A percentile compares a stretch with the other conserved stretches of the same genome.
These are phyloP conservation scores for Pyralis farinalis DNA, from an alignment of 2,888 invertebrate species.

Conservation along the genomic window DNA sequence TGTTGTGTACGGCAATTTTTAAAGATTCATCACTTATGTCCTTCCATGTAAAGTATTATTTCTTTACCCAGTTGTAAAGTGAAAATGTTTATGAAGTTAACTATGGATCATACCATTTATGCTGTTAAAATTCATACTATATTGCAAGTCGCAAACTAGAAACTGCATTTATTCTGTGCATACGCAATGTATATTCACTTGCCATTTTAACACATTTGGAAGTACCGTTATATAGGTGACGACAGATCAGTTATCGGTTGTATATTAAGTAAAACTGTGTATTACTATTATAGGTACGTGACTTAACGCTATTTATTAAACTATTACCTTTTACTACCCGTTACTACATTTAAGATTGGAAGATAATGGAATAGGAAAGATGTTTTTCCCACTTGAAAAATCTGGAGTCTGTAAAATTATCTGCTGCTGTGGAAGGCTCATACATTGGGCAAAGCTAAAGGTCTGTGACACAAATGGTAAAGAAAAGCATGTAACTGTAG, in stretches of 20 bases:
- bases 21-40: slow-evolving; percentile 32
- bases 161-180: slow-evolving; percentile 77
- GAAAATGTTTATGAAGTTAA: slow-evolving; percentile 45
- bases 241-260: not conserved
- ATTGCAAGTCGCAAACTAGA: slow-evolving; percentile 66
- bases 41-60: slow-evolving; percentile 65
- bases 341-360: too few species aligned
- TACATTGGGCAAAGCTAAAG: too few species aligned
- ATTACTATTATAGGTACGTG: too few species aligned
- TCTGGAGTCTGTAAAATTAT: too few species aligned
- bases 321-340: too few species aligned
- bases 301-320: too few species aligned
- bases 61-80: slow-evolving; percentile 66
- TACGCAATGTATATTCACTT: slow-evolving; percentile 52
- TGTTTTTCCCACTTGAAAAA: too few species aligned
- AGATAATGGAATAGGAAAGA: too few species aligned
- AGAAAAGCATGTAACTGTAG: too few species aligned
- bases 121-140: slow-evolving; percentile 64
- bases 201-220: slow-evolving; percentile 12
- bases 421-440: too few species aligned
- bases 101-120: slow-evolving; percentile 76
- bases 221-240: slow-evolving; percentile 16
- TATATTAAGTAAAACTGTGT: slow-evolving; percentile 16
- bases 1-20: slow-evolving; percentile 48
- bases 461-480: too few species aligned